Percentiles rank a stretch among this genome's conserved stretches.
phyloP scores from a whole-genome alignment of 1,140 invertebrate genomes.

The Schmidtea mediterranea region DNA sequence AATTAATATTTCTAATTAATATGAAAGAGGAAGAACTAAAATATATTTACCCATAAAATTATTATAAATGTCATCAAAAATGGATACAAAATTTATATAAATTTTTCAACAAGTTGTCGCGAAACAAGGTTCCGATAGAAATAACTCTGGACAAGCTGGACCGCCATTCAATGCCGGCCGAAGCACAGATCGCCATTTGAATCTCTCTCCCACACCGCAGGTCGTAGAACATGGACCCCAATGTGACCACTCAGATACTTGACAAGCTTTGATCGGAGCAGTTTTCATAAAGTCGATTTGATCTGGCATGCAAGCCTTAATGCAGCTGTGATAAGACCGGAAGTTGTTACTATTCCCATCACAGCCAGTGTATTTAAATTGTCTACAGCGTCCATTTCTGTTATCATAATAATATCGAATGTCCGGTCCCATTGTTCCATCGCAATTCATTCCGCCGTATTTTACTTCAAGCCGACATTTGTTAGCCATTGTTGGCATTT shows the following conservation, averaged over 20 bases:
- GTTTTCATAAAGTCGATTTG: not conserved
- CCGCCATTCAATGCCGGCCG: constrained; percentile 15
- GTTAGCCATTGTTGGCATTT: not conserved
- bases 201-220: not conserved
- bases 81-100: no score
- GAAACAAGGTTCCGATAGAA: constrained; percentile 9
- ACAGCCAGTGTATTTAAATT: constrained; percentile 9
- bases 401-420: constrained; percentile 8
- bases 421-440: not conserved
- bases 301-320: constrained; percentile 5
- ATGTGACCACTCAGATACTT: constrained; percentile 1
- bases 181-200: constrained; percentile 14
- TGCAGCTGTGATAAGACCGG: constrained; percentile 8
- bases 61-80: no score
- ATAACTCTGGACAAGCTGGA: constrained; percentile 12
- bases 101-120: no score
- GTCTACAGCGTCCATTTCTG: constrained; percentile 6
- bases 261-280: not conserved
- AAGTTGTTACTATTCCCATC: constrained; percentile 10
- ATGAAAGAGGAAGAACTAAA: no score
- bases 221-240: not conserved
- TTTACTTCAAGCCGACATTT: not conserved
- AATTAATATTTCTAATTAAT: no score
- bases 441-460: not conserved
- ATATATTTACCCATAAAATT: no score